Evolutionary conservation across 2,113 vertebrate species (phyloP), one percentile per base, ranked within the genome.

Genomic region (Spea multiplicata): DNA sequence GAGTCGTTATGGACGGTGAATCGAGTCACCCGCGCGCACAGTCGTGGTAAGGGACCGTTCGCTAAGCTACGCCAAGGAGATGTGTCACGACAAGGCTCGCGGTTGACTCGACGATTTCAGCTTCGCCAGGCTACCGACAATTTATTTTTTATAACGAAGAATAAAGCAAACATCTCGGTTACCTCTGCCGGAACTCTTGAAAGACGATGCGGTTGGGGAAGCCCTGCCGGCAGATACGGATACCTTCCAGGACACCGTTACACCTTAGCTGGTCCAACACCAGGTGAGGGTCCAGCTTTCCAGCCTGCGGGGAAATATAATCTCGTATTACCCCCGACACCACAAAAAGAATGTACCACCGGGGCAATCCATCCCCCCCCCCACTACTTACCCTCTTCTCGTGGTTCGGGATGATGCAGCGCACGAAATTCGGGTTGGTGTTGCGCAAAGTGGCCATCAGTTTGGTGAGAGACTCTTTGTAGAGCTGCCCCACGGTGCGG

Each of bases 161-260:
- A 30, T 30, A 30, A 30, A 30, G 30, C 30, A 2, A 30, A 30
- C 2, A 30, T 30, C 30, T 30, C 30, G 5, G 10, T 74, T 91
- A 99, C 97, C 97, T 97, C 87, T 98, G 97, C 80, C 97, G 93
- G 88, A 99, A 99, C 80, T 99, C 97, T 90, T 99, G 97, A 92
- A 99, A 99, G 76, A 99, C 93, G 0, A 99, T 98, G 52, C 97
- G 94, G 87, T 99, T 99, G 9, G 97, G 97, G 88, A 99, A 99
- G 6, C 97, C 97, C 85, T 99, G 97, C 70, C 97, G 95, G 78
- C 97, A 99, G 88, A 99, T 99, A 1, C 97, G 86, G 84, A 98
- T 98, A 30, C 97, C 97, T 87, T 99, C 97, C 73, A 99, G 84
- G 64, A 99, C 97, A 1, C 97, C 97, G 0, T 99, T 99, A 84